Conservation (phyloP, 2,888 invertebrate genomes). For the Scaptomyza cyrtandrae region DNA sequence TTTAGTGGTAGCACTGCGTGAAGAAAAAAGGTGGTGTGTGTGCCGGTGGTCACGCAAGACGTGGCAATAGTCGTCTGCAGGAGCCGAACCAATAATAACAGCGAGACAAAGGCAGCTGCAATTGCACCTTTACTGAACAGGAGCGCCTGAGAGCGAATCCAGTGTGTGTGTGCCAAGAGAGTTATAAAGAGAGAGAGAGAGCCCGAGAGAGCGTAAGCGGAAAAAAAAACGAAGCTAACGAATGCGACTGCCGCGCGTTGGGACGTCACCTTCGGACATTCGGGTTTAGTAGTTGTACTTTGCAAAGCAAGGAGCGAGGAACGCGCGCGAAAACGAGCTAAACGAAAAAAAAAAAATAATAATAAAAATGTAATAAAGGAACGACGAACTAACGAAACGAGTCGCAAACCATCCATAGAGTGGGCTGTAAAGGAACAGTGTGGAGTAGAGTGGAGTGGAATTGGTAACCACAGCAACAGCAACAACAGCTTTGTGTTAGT, state of each 20-base stretch:
- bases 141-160: slow-evolving; percentile 21
- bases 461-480: slow-evolving; percentile 58
- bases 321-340: slow-evolving; percentile 70
- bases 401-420: slow-evolving; percentile 35
- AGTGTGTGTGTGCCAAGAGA: not conserved
- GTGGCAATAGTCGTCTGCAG: slow-evolving; percentile 48
- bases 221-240: slow-evolving; percentile 31
- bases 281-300: slow-evolving; percentile 78
- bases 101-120: slow-evolving; percentile 77
- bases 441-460: slow-evolving; percentile 27
- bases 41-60: slow-evolving; percentile 78
- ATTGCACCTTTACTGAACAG: slow-evolving; percentile 72
- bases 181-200: slow-evolving; percentile 15
- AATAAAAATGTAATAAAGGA: slow-evolving; percentile 29
- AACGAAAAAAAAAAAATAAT: slow-evolving; percentile 47
- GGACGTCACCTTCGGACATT: slow-evolving; percentile 65
- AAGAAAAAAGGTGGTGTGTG: slow-evolving; percentile 54
- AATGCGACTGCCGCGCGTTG: slow-evolving; percentile 51
- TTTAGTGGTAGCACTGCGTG: slow-evolving; percentile 70
- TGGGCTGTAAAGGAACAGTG: slow-evolving; percentile 15
- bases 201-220: slow-evolving; percentile 25
- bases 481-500: slow-evolving; percentile 21
- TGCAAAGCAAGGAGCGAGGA: slow-evolving; percentile 77
- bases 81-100: slow-evolving; percentile 55
- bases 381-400: slow-evolving; percentile 36